Evolutionary conservation across 1,140 invertebrate genomes (phyloP).

Genomic region (Lethrus apterus): DNA sequence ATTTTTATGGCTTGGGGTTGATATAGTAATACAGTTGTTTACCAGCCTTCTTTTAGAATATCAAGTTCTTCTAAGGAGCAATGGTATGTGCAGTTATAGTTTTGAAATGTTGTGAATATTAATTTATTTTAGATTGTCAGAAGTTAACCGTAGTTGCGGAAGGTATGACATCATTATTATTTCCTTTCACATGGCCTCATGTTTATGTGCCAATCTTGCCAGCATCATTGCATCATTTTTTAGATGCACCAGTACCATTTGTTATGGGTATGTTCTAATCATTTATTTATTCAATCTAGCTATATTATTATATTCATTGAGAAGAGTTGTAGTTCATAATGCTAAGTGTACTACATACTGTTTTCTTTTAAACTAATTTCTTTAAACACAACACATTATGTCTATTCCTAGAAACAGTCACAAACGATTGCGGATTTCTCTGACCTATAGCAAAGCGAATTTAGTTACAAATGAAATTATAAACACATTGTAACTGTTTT

Average conservation of each 20-base stretch:
- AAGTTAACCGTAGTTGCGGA: slow-evolving; percentile 96
- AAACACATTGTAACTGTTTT: too few species aligned
- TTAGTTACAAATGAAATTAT: too few species aligned
- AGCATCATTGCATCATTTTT: slow-evolving; percentile 88
- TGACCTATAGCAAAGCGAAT: too few species aligned
- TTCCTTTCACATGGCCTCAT: slow-evolving; percentile 97
- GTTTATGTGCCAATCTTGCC: slow-evolving; percentile 98
- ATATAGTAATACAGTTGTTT: slow-evolving; percentile 88
- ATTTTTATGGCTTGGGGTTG: slow-evolving; percentile 80
- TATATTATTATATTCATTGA: too few species aligned
- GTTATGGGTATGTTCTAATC: slow-evolving; percentile 75
- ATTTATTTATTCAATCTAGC: too few species aligned
- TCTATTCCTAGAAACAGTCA: too few species aligned
- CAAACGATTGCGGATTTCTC: too few species aligned
- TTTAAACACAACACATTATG: too few species aligned
- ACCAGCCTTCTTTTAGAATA: slow-evolving; percentile 94
- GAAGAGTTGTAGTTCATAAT: too few species aligned
- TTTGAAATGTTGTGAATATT: neutral
- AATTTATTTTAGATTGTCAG: slow-evolving; percentile 70
- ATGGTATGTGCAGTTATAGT: slow-evolving; percentile 52
- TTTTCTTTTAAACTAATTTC: too few species aligned
- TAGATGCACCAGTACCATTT: slow-evolving; percentile 98
- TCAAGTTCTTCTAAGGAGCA: slow-evolving; percentile 89
- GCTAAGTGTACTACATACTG: too few species aligned
- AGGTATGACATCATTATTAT: slow-evolving; percentile 79